Evolutionary conservation across 2,888 invertebrate species (phyloP).

Genomic region (Darwinula stevensoni): DNA sequence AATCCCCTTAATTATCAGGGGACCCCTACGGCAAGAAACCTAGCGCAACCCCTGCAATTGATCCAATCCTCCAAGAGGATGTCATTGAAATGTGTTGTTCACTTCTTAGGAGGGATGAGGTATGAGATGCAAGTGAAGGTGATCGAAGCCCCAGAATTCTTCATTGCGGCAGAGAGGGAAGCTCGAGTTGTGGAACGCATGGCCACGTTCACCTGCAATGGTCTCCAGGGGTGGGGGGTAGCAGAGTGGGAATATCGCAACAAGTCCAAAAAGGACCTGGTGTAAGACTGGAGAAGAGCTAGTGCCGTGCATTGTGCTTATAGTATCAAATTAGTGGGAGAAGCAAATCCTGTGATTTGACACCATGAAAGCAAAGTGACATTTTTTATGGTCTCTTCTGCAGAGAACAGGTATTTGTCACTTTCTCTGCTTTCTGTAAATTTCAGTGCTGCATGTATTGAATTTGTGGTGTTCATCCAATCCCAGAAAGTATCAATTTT

Average conservation of each 20-base stretch:
- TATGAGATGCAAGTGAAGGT: slow-evolving; percentile 25
- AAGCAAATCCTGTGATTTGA: too few relatives aligned
- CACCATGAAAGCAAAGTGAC: too few relatives aligned
- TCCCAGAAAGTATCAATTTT: too few relatives aligned
- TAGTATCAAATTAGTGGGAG: too few relatives aligned
- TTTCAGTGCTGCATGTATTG: too few relatives aligned
- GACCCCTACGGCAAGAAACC: too few relatives aligned
- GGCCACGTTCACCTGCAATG: slow-evolving; percentile 27
- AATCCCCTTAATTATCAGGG: too few relatives aligned
- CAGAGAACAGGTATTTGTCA: too few relatives aligned
- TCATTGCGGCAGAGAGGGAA: slow-evolving; percentile 27
- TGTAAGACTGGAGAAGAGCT: slow-evolving; percentile 22
- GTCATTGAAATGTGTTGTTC: slow-evolving; percentile 1
- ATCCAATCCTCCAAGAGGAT: background rate
- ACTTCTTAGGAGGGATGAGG: slow-evolving; percentile 19
- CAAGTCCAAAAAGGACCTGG: too few relatives aligned
- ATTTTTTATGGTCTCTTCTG: too few relatives aligned
- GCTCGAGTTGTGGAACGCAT: slow-evolving; percentile 27
- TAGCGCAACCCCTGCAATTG: background rate
- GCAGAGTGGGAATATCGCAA: slow-evolving; percentile 35
- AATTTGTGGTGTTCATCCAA: too few relatives aligned
- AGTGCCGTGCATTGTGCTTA: slow-evolving; percentile 12
- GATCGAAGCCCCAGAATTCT: slow-evolving; percentile 23
- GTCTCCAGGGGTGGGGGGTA: slow-evolving; percentile 28
- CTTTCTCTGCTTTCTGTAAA: too few relatives aligned